Conservation (phyloP, 2,113 vertebrate genomes). For the Microcebus tavaratra region DNA sequence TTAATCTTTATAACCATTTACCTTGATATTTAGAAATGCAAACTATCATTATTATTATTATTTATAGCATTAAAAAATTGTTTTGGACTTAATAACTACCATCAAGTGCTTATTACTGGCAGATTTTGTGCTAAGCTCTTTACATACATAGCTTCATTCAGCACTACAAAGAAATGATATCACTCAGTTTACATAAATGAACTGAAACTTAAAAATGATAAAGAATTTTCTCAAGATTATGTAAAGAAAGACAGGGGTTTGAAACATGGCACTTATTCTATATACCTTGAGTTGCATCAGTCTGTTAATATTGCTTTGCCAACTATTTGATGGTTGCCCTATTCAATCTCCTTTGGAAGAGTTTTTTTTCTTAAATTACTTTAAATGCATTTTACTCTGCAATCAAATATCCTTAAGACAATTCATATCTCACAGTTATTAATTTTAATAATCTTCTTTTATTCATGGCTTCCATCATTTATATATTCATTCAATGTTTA, state of each 20-base stretch:
- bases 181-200: not conserved
- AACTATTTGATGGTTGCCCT: fast-evolving
- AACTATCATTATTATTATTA: not conserved
- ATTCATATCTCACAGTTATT: not conserved
- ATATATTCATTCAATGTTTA: not conserved
- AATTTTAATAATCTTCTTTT: not conserved
- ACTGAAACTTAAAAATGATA: not conserved
- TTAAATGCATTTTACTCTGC: not conserved
- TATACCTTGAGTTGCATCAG: not conserved
- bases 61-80: not conserved
- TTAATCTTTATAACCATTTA: not conserved
- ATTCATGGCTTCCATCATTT: not conserved
- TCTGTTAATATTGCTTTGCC: not conserved
- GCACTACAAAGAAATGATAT: not conserved
- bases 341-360: not conserved
- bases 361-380: not conserved
- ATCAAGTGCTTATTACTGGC: not conserved
- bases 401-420: not conserved
- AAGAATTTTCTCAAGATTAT: not conserved
- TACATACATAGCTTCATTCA: not conserved
- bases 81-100: not conserved
- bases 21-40: not conserved
- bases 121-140: not conserved
- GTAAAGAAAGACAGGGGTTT: not conserved
- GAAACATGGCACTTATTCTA: fast-evolving